Evolutionary conservation across 2,888 invertebrate genomes (phyloP).

Genomic region (Harmothoe impar): DNA sequence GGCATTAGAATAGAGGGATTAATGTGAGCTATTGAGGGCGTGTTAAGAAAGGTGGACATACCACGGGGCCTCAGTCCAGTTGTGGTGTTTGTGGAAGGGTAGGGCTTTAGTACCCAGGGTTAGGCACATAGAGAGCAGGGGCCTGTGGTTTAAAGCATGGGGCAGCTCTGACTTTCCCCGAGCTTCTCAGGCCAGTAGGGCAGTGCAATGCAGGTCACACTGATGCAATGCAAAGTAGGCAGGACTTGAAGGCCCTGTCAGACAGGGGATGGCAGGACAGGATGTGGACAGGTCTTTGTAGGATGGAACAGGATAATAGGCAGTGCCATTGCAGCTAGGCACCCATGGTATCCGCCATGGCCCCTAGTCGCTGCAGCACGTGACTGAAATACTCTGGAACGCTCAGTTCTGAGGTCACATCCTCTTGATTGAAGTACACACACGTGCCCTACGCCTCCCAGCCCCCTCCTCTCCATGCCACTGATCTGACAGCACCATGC

Average conservation of each 20-base stretch:
- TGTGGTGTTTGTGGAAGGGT: too few species aligned
- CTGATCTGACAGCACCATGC: background rate
- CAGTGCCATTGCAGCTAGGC: background rate
- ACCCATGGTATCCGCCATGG: background rate
- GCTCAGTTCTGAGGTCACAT: background rate
- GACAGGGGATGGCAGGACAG: background rate
- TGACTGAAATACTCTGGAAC: constrained; percentile 12
- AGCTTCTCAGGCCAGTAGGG: background rate
- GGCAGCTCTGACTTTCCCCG: background rate
- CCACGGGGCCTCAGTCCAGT: background rate
- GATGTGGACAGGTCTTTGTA: background rate
- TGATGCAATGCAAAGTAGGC: too few species aligned
- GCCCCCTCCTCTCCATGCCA: background rate
- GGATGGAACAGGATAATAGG: too few species aligned
- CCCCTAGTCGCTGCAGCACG: background rate
- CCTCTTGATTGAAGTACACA: background rate
- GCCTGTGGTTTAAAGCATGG: background rate
- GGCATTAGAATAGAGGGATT: background rate
- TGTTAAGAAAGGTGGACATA: background rate
- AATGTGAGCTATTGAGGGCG: background rate
- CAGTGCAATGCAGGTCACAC: too few species aligned
- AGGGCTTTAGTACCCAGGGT: too few species aligned
- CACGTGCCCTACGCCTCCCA: background rate
- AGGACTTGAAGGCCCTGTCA: too few species aligned
- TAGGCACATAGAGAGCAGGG: too few species aligned